Base-by-base conservation (phyloP, 2,797 vertebrate genomes). In the Astyanax mexicanus region DNA sequence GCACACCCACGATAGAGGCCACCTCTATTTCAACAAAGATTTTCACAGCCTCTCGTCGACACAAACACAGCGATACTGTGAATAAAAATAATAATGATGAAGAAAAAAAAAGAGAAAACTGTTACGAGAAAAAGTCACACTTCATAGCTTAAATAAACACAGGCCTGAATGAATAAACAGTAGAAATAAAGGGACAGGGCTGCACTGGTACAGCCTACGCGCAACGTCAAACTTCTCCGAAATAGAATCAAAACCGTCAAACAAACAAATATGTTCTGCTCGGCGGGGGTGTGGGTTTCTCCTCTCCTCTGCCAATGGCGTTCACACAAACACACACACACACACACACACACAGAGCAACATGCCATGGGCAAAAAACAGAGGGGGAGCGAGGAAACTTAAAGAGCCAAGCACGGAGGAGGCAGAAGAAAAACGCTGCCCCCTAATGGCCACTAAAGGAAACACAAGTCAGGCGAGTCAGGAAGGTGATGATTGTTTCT, bases 351-450 rank as follows among this genome's bases (percentile, higher is more conserved):
- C 70, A 75, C 55, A 58, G 3, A 40, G 73, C 61, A 77, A 35
- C 37, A 77, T 75, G 77, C 81, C 74, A 67, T 49, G 72, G 77
- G 79, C 75, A 61, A 72, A 75, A 68, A 67, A 10, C 71, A 11
- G 47, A 54, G 47, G 15, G 42, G 29, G 6, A 45, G 57, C 47
- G 13, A 75, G 64, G 49, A 74, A 58, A 55, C 49, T 47, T 76
- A 54, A 32, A n/a, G 37, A 75, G 5, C 77, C 71, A 32, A 61
- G 29, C 9, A 17, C 54, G 15, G 10, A 51, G 65, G 17, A 17
- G 10, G 83, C 55, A 76, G 74, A 72, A 86, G 90, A 89, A 58
- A 87, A 89, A 91, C 86, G 91, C 88, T 92, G 92, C 55, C 93
- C 92, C 91, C 92, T 87, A 80, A 84, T 85, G 86, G 84, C 51